Conservation (phyloP, 2,888 invertebrate species). For the Galeopsomyia nigrocyanea region DNA sequence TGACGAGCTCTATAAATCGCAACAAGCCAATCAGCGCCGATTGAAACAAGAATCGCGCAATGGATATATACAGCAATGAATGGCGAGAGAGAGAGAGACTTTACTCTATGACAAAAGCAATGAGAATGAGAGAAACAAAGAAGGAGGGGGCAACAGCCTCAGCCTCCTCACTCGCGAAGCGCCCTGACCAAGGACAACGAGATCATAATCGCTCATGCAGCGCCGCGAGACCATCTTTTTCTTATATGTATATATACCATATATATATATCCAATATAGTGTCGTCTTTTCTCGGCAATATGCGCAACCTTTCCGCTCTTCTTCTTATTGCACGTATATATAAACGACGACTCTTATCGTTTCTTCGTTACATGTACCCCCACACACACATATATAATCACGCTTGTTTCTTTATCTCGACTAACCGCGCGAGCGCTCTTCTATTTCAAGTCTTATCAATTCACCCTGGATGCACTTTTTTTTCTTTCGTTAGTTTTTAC, state of each 20-base stretch:
- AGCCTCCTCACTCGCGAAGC: constrained; percentile 8
- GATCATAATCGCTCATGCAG: constrained; percentile 42
- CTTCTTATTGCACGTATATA: constrained; percentile 2
- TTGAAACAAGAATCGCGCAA: constrained; percentile 15
- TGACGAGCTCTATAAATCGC: constrained; percentile 13
- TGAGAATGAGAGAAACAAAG: not conserved
- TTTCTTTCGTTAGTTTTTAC: too few species aligned
- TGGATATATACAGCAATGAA: too few species aligned
- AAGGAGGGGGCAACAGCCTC: constrained; percentile 39
- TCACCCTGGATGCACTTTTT: too few species aligned
- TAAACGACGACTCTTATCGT: constrained; percentile 11
- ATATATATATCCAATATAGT: not conserved
- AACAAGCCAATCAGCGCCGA: constrained; percentile 15
- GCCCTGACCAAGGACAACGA: constrained; percentile 48
- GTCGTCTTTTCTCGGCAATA: not conserved
- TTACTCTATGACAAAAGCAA: not conserved
- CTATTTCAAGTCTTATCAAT: too few species aligned
- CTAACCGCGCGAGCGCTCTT: not conserved
- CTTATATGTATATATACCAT: not conserved
- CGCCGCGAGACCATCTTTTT: not conserved
- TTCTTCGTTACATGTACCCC: not conserved
- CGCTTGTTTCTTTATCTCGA: not conserved
- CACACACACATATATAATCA: too few species aligned
- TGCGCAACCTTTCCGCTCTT: constrained; percentile 12
- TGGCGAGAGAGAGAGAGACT: too few species aligned